Conservation (phyloP, 2,888 invertebrate species). For the Harpagoxenus sublaevis region DNA sequence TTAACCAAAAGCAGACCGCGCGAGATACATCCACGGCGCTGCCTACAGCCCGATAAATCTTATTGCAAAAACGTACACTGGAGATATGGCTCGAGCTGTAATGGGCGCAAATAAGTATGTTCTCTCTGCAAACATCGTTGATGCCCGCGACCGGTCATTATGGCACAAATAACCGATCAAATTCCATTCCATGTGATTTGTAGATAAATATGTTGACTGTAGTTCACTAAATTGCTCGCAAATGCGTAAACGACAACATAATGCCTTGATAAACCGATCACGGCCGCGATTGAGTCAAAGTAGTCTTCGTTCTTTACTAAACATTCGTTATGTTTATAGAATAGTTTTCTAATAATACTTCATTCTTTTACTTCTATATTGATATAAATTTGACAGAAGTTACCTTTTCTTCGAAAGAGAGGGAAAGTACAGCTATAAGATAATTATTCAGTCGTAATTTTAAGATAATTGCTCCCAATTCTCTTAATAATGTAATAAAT, state of each 20-base stretch:
- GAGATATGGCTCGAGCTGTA: conserved; percentile 16
- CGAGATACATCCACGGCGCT: conserved; percentile 35
- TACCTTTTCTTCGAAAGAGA: not conserved
- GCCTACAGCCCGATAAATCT: conserved; percentile 47
- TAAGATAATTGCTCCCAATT: not conserved
- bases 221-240: not conserved
- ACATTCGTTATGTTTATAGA: not conserved
- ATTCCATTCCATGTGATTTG: conserved; percentile 9
- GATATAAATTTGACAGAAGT: not conserved
- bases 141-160: conserved; percentile 1
- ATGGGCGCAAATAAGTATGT: conserved; percentile 37
- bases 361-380: not conserved
- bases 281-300: not conserved
- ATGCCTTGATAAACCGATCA: not conserved
- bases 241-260: not conserved
- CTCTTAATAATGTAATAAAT: not conserved
- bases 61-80: conserved; percentile 41
- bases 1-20: conserved; percentile 51
- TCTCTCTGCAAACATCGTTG: conserved; percentile 31
- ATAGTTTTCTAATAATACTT: not conserved
- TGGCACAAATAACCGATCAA: conserved; percentile 15
- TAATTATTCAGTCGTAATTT: not conserved
- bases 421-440: not conserved
- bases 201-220: not conserved
- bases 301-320: not conserved